Percentiles rank a stretch among this genome's conserved stretches.
Conservation (phyloP, 1,140 invertebrate genomes). For the Pseudachorutes palmiensis region DNA sequence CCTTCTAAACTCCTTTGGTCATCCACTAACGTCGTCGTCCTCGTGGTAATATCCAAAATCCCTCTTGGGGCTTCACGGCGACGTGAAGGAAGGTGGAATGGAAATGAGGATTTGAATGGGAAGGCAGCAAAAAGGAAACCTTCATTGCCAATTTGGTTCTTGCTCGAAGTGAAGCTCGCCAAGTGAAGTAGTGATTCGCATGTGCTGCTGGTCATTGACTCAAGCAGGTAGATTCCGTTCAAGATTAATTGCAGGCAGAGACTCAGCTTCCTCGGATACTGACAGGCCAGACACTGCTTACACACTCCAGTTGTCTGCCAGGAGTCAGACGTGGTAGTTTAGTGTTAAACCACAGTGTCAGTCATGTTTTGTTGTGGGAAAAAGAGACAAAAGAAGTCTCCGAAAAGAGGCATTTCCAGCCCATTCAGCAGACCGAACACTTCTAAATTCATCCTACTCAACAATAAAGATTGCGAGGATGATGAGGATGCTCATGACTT, state of each 20-base stretch:
- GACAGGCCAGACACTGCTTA: too few relatives aligned
- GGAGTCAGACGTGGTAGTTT: too few relatives aligned
- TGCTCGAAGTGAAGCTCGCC: not conserved
- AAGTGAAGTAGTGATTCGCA: not conserved
- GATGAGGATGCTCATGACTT: not conserved
- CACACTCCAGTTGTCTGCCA: too few relatives aligned
- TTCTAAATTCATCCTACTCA: not conserved
- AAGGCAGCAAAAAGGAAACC: not conserved
- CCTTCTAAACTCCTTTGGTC: too few relatives aligned
- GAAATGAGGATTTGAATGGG: not conserved
- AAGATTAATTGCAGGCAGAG: too few relatives aligned
- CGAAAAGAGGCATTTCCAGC: not conserved
- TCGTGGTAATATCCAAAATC: not conserved
- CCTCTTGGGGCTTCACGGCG: too few relatives aligned
- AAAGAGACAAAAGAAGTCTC: not conserved
- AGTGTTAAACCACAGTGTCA: too few relatives aligned
- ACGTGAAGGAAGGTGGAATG: not conserved
- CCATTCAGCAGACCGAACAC: not conserved
- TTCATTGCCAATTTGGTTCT: not conserved
- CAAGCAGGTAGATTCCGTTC: too few relatives aligned
- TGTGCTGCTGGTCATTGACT: not conserved
- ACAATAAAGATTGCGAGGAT: not conserved
- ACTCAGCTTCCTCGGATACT: too few relatives aligned
- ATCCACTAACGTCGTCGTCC: too few relatives aligned
- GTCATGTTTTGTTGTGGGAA: not conserved